Percentiles rank a stretch among this genome's conserved stretches.
phyloP scores from a whole-genome alignment of 1,140 invertebrate genomes.

The Zaprionus africanus region DNA sequence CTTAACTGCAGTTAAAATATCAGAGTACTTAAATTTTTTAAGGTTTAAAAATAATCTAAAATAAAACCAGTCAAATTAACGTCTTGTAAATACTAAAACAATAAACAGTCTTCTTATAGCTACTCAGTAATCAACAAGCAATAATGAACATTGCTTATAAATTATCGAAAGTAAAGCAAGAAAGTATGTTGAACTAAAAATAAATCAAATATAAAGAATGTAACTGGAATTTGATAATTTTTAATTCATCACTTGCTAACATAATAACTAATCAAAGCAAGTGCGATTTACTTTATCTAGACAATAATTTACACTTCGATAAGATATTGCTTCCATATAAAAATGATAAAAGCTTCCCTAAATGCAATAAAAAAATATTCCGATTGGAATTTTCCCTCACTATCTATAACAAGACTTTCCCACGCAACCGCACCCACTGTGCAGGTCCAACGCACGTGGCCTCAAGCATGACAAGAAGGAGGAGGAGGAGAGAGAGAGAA shows the following conservation, averaged over 20 bases:
- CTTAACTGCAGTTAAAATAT: no score
- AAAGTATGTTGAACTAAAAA: no score
- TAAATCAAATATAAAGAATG: no score
- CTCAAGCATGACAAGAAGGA: conserved; percentile 24
- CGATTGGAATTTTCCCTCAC: not conserved
- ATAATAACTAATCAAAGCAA: no score
- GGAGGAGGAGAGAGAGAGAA: not conserved
- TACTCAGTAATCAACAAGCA: not conserved
- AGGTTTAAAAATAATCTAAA: not conserved
- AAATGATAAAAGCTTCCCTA: not conserved
- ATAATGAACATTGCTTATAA: not conserved
- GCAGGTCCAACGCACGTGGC: conserved; percentile 53
- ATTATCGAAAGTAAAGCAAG: no score
- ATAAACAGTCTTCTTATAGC: not conserved
- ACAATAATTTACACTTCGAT: no score
- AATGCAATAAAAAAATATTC: not conserved
- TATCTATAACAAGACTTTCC: not conserved
- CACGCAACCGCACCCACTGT: conserved; percentile 42
- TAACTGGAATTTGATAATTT: rapidly evolving
- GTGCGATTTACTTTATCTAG: no score
- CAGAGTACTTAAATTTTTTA: no score
- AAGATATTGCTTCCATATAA: no score
- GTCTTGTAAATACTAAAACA: not conserved
- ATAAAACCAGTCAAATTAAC: not conserved
- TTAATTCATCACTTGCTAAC: no score